Conservation (phyloP, 2,797 vertebrate species). For the Xiphophorus birchmanni region DNA sequence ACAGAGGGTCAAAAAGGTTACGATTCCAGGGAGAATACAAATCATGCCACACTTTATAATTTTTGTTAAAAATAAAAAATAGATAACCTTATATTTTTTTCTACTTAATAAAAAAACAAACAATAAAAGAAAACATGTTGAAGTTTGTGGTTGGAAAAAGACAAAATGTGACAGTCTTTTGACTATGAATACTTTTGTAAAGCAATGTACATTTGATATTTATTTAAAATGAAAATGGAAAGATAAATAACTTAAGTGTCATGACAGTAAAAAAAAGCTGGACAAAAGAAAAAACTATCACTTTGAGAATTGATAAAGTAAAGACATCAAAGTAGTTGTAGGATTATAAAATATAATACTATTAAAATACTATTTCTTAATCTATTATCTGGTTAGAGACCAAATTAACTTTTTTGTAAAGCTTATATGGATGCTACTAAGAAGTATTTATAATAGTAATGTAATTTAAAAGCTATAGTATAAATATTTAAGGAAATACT, state of each 20-base stretch:
- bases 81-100: not conserved
- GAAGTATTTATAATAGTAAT: not conserved
- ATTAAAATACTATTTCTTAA: not conserved
- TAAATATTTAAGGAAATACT: not conserved
- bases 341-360: not conserved
- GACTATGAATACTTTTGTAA: not conserved
- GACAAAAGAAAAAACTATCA: not conserved
- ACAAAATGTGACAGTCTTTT: not conserved
- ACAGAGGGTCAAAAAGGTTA: not conserved
- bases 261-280: not conserved
- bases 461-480: not conserved
- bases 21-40: not conserved
- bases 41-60: not conserved
- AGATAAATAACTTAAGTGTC: not conserved
- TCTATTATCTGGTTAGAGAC: not conserved
- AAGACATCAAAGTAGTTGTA: not conserved
- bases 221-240: not conserved
- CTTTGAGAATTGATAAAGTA: not conserved
- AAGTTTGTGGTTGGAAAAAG: not conserved
- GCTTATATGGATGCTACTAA: not conserved
- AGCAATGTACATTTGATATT: not conserved
- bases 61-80: not conserved
- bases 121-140: not conserved
- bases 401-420: not conserved
- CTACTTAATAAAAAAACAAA: not conserved